Conservation (phyloP, 2,888 invertebrate genomes). For the Trisateles emortualis region DNA sequence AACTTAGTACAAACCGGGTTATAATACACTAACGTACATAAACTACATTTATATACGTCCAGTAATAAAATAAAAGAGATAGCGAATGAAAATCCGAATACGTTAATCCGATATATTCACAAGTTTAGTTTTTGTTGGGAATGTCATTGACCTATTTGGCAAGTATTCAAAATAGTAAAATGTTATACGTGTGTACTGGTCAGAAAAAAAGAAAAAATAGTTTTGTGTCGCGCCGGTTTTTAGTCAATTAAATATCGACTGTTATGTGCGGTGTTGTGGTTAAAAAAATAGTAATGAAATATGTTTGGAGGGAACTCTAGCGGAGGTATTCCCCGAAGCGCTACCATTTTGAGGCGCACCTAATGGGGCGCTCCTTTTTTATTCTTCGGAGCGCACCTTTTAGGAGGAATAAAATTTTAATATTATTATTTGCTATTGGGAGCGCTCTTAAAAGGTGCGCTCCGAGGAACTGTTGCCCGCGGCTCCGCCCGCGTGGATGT, state of each 20-base stretch:
- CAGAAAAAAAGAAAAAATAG: slow-evolving; percentile 48
- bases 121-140: slow-evolving; percentile 50
- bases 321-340: too few relatives aligned
- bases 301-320: too few relatives aligned
- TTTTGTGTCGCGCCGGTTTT: slow-evolving; percentile 18
- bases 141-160: slow-evolving; percentile 75
- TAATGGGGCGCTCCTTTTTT: too few relatives aligned
- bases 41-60: slow-evolving; percentile 17
- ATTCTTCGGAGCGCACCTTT: too few relatives aligned
- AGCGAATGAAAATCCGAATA: slow-evolving; percentile 31
- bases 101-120: slow-evolving; percentile 52
- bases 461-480: too few relatives aligned
- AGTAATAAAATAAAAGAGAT: slow-evolving; percentile 20
- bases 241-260: slow-evolving; percentile 30
- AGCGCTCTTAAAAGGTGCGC: too few relatives aligned
- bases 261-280: not conserved
- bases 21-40: not conserved
- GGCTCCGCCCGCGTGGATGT: too few relatives aligned
- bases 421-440: too few relatives aligned
- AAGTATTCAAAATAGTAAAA: slow-evolving; percentile 57
- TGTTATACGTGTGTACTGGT: slow-evolving; percentile 53
- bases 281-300: not conserved
- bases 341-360: too few relatives aligned
- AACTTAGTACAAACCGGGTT: not conserved
- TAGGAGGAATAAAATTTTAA: too few relatives aligned